Conservation (phyloP, 2,797 vertebrate genomes). For the Synanceia verrucosa region DNA sequence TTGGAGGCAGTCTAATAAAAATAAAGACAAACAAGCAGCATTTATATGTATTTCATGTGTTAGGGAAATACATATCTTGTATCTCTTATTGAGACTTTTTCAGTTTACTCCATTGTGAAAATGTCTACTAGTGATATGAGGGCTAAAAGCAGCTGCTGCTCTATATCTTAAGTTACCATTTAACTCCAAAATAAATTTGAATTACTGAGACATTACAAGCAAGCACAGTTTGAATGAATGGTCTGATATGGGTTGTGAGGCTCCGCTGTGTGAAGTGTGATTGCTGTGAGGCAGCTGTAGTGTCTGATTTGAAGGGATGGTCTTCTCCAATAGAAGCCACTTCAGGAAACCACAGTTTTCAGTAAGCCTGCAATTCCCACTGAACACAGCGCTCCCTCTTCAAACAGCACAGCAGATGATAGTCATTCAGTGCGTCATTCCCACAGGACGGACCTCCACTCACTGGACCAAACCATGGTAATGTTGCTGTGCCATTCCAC, state of each 20-base stretch:
- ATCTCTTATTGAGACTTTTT: too few species aligned
- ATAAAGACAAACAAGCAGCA: too few species aligned
- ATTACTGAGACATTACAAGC: constrained; percentile 15
- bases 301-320: neutral
- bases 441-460: too few species aligned
- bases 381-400: constrained; percentile 28
- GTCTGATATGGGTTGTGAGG: neutral
- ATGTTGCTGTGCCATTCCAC: too few species aligned
- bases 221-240: constrained; percentile 4
- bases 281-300: neutral
- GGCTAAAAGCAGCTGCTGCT: neutral
- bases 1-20: too few species aligned
- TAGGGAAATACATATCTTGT: too few species aligned
- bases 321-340: neutral
- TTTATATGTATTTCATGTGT: too few species aligned
- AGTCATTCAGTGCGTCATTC: neutral
- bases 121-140: neutral
- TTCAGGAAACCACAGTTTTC: constrained; percentile 20
- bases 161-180: neutral
- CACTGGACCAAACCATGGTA: too few species aligned
- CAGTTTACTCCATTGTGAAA: too few species aligned
- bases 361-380: constrained; percentile 18
- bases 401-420: neutral
- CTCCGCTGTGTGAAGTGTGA: neutral
- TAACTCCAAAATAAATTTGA: constrained; percentile 5